These are phyloP conservation scores for Stegana nigrithorax DNA, from an alignment of 2,888 invertebrate genomes.

Conservation along the genomic window DNA sequence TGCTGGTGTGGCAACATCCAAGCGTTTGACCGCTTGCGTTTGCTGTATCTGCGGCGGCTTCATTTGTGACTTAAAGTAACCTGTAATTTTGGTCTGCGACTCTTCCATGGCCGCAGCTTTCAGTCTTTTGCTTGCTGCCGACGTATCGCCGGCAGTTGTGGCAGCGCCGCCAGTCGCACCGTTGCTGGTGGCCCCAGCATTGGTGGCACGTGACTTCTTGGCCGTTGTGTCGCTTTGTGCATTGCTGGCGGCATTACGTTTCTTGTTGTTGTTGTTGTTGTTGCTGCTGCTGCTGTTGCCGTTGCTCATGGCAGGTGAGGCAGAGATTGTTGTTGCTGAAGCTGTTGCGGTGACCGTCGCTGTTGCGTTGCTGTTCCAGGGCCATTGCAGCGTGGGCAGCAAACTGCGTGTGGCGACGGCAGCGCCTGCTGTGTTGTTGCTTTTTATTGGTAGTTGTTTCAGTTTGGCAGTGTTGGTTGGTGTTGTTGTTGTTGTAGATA, in stretches of 20 bases:
- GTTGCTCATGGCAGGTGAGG: constrained; percentile 13
- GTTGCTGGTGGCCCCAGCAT: not conserved
- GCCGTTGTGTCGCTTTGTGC: constrained; percentile 40
- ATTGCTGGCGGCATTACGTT: constrained; percentile 21
- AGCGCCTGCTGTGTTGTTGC: constrained; percentile 32
- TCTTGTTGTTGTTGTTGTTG: constrained; percentile 44
- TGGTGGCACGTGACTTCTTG: constrained; percentile 51
- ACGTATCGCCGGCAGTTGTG: not conserved
- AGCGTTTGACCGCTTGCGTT: constrained; percentile 27
- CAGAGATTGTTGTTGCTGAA: constrained; percentile 20
- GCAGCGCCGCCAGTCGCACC: not conserved
- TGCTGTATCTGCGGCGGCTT: constrained; percentile 73
- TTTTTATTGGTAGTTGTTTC: constrained; percentile 31
- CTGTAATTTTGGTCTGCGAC: constrained; percentile 80
- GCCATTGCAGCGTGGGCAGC: constrained; percentile 63
- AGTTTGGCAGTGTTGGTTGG: constrained; percentile 31
- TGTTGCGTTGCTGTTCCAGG: constrained; percentile 60
- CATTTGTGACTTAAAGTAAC: constrained; percentile 86
- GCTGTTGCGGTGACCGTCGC: constrained; percentile 38
- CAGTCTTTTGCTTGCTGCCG: constrained; percentile 59
- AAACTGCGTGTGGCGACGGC: constrained; percentile 39
- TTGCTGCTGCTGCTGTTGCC: not conserved
- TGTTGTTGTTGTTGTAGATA: constrained; percentile 26
- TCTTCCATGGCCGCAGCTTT: constrained; percentile 66
- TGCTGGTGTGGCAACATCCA: constrained; percentile 36